Evolutionary conservation across 2,113 vertebrate species (phyloP).

Genomic region (Mustela lutreola): DNA sequence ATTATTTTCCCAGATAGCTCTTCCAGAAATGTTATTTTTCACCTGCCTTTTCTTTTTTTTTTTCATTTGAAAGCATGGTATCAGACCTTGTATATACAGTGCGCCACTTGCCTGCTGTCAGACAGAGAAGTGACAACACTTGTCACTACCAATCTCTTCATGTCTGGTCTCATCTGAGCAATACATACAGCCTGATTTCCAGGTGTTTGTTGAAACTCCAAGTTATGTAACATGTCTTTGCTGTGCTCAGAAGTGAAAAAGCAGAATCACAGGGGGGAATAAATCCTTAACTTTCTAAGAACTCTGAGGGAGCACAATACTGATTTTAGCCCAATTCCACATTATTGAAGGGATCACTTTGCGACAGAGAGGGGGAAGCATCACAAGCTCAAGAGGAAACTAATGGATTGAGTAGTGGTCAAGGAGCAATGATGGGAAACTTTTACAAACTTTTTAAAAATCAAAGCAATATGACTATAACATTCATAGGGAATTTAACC

Average conservation of each 20-base stretch:
- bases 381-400: background rate
- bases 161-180: slow-evolving; percentile 76
- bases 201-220: slow-evolving; percentile 75
- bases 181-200: slow-evolving; percentile 75
- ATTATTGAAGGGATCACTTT: background rate
- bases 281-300: slow-evolving; percentile 68
- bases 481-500: background rate
- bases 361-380: background rate
- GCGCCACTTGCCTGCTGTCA: slow-evolving; percentile 74
- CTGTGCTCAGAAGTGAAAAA: slow-evolving; percentile 62
- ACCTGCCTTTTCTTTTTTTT: slow-evolving; percentile 36
- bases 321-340: background rate
- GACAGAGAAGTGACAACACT: slow-evolving; percentile 70
- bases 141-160: slow-evolving; percentile 79
- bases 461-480: background rate
- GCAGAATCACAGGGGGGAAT: slow-evolving; percentile 43
- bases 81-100: slow-evolving; percentile 74
- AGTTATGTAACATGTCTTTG: slow-evolving; percentile 69
- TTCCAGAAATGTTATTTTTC: slow-evolving; percentile 57
- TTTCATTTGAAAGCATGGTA: slow-evolving; percentile 56
- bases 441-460: slow-evolving; percentile 16
- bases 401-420: background rate
- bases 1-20: slow-evolving; percentile 73
- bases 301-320: background rate
- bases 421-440: background rate